Conservation (phyloP, 2,888 invertebrate species). For the Drosophila silvestris region DNA sequence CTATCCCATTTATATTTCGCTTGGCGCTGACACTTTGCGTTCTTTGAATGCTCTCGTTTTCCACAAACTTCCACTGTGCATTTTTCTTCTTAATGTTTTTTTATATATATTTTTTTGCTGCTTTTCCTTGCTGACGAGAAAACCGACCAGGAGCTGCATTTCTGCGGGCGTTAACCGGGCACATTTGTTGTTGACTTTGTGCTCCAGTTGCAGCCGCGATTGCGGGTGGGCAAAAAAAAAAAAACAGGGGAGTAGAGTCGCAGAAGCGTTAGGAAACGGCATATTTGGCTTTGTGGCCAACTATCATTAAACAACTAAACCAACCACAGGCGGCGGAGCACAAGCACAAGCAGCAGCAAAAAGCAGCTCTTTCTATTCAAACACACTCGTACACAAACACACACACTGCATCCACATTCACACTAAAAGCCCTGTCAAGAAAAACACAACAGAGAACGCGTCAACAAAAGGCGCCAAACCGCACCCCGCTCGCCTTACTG, state of each 20-base stretch:
- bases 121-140: conserved; percentile 11
- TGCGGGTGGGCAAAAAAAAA: conserved; percentile 35
- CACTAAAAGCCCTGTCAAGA: conserved; percentile 34
- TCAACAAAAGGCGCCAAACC: conserved; percentile 39
- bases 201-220: conserved; percentile 70
- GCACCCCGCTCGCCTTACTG: conserved; percentile 1
- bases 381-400: conserved; percentile 12
- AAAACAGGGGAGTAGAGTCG: conserved; percentile 12
- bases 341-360: conserved; percentile 28
- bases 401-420: not conserved
- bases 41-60: conserved; percentile 38
- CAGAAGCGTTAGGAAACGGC: conserved; percentile 46
- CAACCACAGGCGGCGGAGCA: conserved; percentile 52
- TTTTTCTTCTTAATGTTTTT: conserved; percentile 32
- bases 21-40: conserved; percentile 55
- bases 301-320: conserved; percentile 75
- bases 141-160: conserved; percentile 38
- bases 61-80: conserved; percentile 2
- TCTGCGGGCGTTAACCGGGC: conserved; percentile 76
- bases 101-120: conserved; percentile 16
- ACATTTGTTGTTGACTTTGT: conserved; percentile 76
- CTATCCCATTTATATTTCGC: conserved; percentile 11
- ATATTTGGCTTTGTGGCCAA: conserved; percentile 71
- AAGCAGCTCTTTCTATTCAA: conserved; percentile 13
- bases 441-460: conserved; percentile 40